A percentile compares a stretch with the other conserved stretches of the same genome.
Conservation (phyloP, 1,140 invertebrate genomes). For the Phocides pigmalion region DNA sequence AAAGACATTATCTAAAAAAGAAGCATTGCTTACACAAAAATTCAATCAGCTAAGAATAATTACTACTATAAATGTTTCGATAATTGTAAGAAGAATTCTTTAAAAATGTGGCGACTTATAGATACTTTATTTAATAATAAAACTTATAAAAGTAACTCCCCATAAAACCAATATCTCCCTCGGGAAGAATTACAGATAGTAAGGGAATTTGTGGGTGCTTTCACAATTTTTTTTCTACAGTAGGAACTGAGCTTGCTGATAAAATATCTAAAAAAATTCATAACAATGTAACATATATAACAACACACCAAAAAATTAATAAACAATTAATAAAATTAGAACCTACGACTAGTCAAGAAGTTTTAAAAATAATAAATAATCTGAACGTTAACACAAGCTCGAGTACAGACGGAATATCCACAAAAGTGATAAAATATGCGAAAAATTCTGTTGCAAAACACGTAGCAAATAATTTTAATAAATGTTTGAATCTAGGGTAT, state of each 20-base stretch:
- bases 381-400: conserved; percentile 18
- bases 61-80: conserved; percentile 3
- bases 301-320: neutral
- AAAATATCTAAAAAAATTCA: conserved; percentile 6
- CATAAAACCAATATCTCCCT: neutral
- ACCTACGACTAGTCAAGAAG: conserved; percentile 1
- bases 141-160: neutral
- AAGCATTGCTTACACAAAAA: neutral
- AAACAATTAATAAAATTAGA: conserved; percentile 9
- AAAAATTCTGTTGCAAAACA: conserved; percentile 5
- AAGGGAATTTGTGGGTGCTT: conserved; percentile 4
- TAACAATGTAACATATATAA: neutral
- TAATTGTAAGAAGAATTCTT: conserved; percentile 18
- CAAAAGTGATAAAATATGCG: conserved; percentile 10
- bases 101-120: conserved; percentile 23
- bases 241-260: conserved; percentile 8
- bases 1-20: neutral
- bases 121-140: neutral
- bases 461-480: neutral
- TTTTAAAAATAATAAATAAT: conserved; percentile 22
- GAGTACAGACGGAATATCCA: conserved; percentile 20
- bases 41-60: conserved; percentile 3
- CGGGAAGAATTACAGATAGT: neutral
- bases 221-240: conserved; percentile 1
- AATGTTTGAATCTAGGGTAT: neutral